Percentiles rank a stretch among this genome's conserved stretches.
Evolutionary conservation across 2,888 invertebrate species (phyloP).

Genomic region (Macrophya annulata): DNA sequence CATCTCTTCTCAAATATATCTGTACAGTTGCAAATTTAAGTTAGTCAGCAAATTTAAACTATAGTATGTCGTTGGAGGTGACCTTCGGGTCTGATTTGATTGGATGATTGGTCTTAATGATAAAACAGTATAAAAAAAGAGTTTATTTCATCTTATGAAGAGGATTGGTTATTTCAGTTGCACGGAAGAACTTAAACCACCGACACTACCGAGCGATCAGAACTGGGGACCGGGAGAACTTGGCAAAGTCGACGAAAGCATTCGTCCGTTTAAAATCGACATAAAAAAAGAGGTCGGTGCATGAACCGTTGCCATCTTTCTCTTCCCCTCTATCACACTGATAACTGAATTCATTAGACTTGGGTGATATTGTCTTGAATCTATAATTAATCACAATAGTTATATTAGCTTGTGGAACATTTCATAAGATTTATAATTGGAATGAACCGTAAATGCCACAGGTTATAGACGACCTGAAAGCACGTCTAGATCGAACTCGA

Average conservation of each 20-base stretch:
- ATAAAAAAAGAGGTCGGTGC: constrained; percentile 82
- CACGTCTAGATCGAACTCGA: constrained; percentile 82
- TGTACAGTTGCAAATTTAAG: neutral
- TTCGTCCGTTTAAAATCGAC: constrained; percentile 84
- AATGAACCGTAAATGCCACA: constrained; percentile 66
- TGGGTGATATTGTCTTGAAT: neutral
- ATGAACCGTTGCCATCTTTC: neutral
- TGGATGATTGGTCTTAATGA: neutral
- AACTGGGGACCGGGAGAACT: constrained; percentile 84
- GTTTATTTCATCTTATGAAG: neutral
- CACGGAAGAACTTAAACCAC: constrained; percentile 64
- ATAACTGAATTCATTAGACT: neutral
- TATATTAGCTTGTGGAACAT: neutral
- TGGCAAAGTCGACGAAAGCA: constrained; percentile 80
- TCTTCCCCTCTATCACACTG: neutral
- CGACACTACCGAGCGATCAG: constrained; percentile 71
- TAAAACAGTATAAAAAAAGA: neutral
- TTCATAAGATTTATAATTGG: neutral
- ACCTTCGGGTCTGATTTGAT: constrained; percentile 28
- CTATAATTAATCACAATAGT: neutral
- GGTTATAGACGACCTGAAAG: constrained; percentile 84
- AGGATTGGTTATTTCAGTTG: neutral
- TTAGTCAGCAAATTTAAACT: too few relatives aligned
- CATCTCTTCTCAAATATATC: neutral
- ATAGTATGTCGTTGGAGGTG: neutral